Evolutionary conservation across 2,113 vertebrate species (phyloP), one percentile per base, ranked within the genome.

Genomic region (Pelecanoides urinatrix): DNA sequence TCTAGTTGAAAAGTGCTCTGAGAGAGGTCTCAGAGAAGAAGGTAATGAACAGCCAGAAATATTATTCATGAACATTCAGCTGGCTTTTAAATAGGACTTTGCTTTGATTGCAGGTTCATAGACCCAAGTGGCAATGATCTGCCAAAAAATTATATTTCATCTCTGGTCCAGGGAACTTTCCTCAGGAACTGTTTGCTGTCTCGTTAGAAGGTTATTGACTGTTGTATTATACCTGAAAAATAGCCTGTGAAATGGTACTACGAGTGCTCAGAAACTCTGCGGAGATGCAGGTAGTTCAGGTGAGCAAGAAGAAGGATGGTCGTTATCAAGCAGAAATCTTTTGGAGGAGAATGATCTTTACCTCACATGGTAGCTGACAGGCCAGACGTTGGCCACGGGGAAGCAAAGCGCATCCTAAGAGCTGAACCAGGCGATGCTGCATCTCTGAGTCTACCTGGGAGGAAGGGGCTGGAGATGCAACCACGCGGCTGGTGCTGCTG

Each of bases 401-500:
- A 49, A 53, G 30, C 45, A 55, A 21, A 44, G 13, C 0, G 2
- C 38, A 25, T 65, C 70, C 38, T 2, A 30, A 65, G 68, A 80
- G 5, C 22, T 32, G 61, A 56, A 58, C 40, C 5, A 25, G 67
- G 29, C 0, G 7, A n/a, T 45, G 92, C 26, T 40, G 23, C 47
- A 10, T 38, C 67, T 79, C 49, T 9, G 17, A n/a, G 23, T n/a
- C 42, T 74, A 20, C 61, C 34, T 63, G 25, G 45, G 23, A 58
- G 55, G 23, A 86, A 68, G 30, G 4, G 27, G 11, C 2, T 29
- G 36, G 62, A 68, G 36, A 27, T 30, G n/a, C 7, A 20, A 38
- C 45, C 22, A 18, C 0, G 2, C 0, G 4, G 15, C 29, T 42
- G 32, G 7, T 56, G 16, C n/a, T 73, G 18, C 40, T 36, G 45